Conservation (phyloP, 2,797 vertebrate species). For the Chrysolophus pictus region DNA sequence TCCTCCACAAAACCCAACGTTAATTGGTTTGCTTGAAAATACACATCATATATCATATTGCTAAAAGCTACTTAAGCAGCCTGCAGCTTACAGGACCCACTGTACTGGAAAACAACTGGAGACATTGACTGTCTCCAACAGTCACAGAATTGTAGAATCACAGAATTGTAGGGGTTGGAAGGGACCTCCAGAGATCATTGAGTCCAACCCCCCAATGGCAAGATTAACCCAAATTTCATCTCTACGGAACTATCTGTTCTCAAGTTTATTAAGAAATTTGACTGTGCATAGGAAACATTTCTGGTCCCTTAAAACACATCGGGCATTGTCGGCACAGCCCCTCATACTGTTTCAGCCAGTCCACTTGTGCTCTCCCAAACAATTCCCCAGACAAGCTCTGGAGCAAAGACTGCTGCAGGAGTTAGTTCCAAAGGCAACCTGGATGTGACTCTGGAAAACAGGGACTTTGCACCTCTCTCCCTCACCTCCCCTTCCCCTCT, state of each 20-base stretch:
- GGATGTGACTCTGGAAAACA: not conserved
- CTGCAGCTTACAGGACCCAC: not conserved
- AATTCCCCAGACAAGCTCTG: not conserved
- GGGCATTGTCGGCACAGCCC: not conserved
- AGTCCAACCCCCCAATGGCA: no score
- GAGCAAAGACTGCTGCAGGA: not conserved
- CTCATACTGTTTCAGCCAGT: not conserved
- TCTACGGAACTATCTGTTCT: not conserved
- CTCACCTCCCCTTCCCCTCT: not conserved
- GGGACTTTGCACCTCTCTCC: not conserved
- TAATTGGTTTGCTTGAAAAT: not conserved
- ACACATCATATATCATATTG: rapidly evolving
- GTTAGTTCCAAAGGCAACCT: not conserved
- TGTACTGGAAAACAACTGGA: not conserved
- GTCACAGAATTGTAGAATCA: no score
- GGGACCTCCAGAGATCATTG: no score
- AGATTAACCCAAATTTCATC: not conserved
- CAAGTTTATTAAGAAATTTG: not conserved
- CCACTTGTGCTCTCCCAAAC: not conserved
- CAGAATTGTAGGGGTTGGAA: no score
- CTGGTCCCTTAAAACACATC: not conserved
- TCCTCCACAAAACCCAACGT: not conserved
- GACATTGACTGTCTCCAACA: not conserved
- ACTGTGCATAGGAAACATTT: not conserved
- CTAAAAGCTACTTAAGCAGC: not conserved